These are phyloP conservation scores for Drosophila nikananu DNA, from an alignment of 1,140 invertebrate genomes.

Conservation along the genomic window DNA sequence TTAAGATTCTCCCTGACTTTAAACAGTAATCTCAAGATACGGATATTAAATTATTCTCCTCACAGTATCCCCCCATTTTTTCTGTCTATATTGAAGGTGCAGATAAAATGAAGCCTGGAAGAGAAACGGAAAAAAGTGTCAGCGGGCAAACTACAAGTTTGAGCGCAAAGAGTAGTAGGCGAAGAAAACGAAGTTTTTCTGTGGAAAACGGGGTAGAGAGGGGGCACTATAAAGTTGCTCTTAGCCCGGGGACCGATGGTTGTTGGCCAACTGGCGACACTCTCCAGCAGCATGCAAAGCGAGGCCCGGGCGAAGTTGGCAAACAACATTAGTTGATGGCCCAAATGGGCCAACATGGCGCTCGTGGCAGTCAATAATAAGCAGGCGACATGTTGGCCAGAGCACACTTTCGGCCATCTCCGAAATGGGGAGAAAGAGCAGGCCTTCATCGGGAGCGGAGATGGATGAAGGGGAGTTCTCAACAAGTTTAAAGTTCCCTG, in stretches of 20 bases:
- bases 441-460: constrained; percentile 3
- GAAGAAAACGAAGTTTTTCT: constrained; percentile 60
- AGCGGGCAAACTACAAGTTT: constrained; percentile 66
- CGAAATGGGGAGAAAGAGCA: constrained; percentile 8
- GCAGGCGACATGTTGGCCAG: constrained; percentile 80
- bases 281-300: constrained; percentile 59
- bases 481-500: constrained; percentile 73
- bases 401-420: constrained; percentile 64
- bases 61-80: background rate
- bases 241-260: constrained; percentile 33
- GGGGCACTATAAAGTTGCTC: constrained; percentile 48
- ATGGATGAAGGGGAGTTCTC: constrained; percentile 49
- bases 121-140: constrained; percentile 74
- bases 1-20: too few species aligned
- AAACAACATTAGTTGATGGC: constrained; percentile 84
- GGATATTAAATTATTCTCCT: background rate
- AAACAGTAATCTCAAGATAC: too few species aligned
- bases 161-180: constrained; percentile 29
- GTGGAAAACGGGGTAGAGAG: constrained; percentile 11
- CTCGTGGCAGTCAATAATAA: constrained; percentile 82
- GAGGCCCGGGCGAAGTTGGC: constrained; percentile 64
- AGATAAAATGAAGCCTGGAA: constrained; percentile 68
- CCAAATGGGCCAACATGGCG: constrained; percentile 79
- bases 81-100: background rate
- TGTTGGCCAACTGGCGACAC: constrained; percentile 57